Percentiles rank a stretch among this genome's conserved stretches.
Evolutionary conservation across 1,140 invertebrate genomes (phyloP).

Genomic region (Saccostrea echinata): DNA sequence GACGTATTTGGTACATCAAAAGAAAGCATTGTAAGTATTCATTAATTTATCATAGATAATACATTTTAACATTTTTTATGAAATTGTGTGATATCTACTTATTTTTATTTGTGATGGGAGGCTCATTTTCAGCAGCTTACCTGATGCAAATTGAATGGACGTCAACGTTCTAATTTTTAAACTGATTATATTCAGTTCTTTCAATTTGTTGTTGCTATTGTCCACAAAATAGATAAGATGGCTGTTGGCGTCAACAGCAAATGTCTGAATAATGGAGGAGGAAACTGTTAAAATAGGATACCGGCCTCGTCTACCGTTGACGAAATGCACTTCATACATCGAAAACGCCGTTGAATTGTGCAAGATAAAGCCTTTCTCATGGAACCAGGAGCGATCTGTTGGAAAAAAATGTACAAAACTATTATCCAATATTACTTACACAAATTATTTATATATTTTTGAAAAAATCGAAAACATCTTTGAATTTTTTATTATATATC

Average conservation of each 20-base stretch:
- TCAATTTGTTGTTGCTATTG: not conserved
- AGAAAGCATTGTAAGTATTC: too few relatives aligned
- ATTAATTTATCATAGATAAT: too few relatives aligned
- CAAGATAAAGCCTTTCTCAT: not conserved
- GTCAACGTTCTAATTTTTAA: not conserved
- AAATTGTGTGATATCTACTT: too few relatives aligned
- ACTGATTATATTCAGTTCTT: not conserved
- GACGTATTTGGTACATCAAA: too few relatives aligned
- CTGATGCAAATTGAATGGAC: not conserved
- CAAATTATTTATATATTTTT: too few relatives aligned
- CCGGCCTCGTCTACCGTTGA: not conserved
- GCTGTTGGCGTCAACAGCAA: not conserved
- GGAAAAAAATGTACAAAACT: too few relatives aligned
- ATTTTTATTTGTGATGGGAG: too few relatives aligned
- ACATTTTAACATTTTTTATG: too few relatives aligned
- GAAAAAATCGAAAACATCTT: too few relatives aligned
- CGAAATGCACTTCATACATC: not conserved
- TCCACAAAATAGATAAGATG: not conserved
- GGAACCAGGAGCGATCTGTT: not conserved
- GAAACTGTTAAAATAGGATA: not conserved
- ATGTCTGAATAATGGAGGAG: not conserved
- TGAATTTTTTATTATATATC: too few relatives aligned
- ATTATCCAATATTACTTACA: too few relatives aligned
- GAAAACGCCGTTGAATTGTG: not conserved
- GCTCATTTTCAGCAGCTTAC: not conserved